Percentiles rank a stretch among this genome's conserved stretches.
These are phyloP conservation scores for Ormyrus labotus DNA, from an alignment of 2,888 invertebrate genomes.

Conservation along the genomic window DNA sequence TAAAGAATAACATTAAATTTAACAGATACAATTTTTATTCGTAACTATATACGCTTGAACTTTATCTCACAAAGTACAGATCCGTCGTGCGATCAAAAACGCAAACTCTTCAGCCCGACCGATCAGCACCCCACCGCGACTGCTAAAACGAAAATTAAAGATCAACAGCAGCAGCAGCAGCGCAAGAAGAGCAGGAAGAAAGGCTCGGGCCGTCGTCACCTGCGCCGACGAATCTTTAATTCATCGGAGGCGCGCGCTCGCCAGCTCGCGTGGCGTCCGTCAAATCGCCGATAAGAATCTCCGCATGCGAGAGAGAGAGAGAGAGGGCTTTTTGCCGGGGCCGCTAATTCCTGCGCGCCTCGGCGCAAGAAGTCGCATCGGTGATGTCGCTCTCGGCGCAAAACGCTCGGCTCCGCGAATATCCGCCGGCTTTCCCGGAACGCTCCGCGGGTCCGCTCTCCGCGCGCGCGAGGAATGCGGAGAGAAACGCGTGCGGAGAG, in stretches of 20 bases:
- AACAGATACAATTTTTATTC: no score
- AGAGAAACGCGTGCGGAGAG: neutral
- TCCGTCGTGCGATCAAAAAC: no score
- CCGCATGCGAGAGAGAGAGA: neutral
- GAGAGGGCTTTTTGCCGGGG: constrained; percentile 14
- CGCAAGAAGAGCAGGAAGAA: neutral
- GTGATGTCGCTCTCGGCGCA: neutral
- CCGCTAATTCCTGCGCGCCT: neutral
- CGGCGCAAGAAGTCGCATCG: constrained; percentile 10
- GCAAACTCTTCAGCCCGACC: neutral
- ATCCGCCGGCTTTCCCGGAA: constrained; percentile 20
- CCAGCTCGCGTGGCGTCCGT: constrained; percentile 63
- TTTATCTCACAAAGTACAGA: no score
- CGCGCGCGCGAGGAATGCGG: neutral
- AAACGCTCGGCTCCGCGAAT: constrained; percentile 15
- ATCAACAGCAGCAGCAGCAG: neutral
- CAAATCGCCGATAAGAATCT: constrained; percentile 61
- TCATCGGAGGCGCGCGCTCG: constrained; percentile 55
- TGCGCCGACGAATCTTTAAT: constrained; percentile 62
- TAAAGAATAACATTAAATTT: no score
- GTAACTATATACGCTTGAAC: no score
- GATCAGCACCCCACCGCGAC: neutral
- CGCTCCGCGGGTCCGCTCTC: constrained; percentile 7
- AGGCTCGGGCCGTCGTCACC: constrained; percentile 59
- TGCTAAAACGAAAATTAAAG: neutral